Conservation (phyloP, 2,113 vertebrate genomes). For the Condylura cristata region DNA sequence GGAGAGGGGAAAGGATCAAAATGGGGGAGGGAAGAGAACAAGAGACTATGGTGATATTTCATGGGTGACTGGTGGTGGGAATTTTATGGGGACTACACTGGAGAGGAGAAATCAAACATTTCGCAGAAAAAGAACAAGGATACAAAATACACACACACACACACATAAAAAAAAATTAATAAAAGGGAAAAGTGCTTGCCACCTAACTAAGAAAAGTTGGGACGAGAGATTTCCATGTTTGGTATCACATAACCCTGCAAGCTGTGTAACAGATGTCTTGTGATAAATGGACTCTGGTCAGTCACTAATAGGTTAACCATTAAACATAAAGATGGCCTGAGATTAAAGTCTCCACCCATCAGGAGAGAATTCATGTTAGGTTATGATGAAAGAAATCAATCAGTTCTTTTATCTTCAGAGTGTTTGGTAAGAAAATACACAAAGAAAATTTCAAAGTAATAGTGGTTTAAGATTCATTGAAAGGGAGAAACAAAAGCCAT, state of each 20-base stretch:
- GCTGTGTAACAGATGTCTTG: background rate
- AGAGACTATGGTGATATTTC: too few species aligned
- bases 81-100: too few species aligned
- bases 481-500: background rate
- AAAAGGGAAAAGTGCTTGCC: background rate
- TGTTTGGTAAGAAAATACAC: background rate
- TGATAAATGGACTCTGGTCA: background rate
- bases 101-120: too few species aligned
- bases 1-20: too few species aligned
- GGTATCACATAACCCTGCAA: background rate
- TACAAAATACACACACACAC: too few species aligned
- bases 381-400: background rate
- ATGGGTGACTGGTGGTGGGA: too few species aligned
- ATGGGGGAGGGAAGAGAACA: too few species aligned
- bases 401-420: background rate
- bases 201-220: background rate
- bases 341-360: background rate
- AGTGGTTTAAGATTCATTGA: background rate
- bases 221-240: background rate
- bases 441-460: background rate
- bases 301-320: background rate
- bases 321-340: background rate
- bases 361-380: background rate
- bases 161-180: too few species aligned
- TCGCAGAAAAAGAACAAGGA: too few species aligned